phyloP scores from a whole-genome alignment of 2,888 invertebrate genomes.

The Branchipolynoe longqiensis region DNA sequence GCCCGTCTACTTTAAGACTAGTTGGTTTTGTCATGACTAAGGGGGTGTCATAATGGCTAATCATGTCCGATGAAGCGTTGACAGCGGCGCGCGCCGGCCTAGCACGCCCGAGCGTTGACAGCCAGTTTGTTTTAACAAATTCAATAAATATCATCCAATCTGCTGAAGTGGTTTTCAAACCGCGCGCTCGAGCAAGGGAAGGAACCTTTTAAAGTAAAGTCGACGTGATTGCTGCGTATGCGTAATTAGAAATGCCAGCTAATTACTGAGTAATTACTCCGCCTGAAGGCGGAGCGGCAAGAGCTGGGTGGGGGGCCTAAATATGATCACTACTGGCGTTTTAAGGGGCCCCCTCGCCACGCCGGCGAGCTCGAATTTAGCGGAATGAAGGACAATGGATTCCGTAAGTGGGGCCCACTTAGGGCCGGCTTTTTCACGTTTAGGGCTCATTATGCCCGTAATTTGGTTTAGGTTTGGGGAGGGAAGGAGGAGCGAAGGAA shows the following conservation, averaged over 20 bases:
- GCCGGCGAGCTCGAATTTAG: slow-evolving; percentile 31
- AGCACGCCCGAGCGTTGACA: slow-evolving; percentile 40
- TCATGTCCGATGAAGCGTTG: slow-evolving; percentile 12
- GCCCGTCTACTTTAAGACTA: slow-evolving; percentile 6
- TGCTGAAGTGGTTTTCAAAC: slow-evolving; percentile 49
- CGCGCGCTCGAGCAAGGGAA: not conserved
- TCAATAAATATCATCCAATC: slow-evolving; percentile 46
- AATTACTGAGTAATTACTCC: slow-evolving; percentile 31
- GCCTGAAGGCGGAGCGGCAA: not conserved
- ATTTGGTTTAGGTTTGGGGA: slow-evolving; percentile 51
- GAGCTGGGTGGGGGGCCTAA: not conserved
- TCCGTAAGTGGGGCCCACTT: slow-evolving; percentile 43
- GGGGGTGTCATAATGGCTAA: slow-evolving; percentile 44
- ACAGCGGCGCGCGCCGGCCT: slow-evolving; percentile 16
- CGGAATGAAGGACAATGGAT: slow-evolving; percentile 46
- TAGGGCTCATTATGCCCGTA: slow-evolving; percentile 21
- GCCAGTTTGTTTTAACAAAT: slow-evolving; percentile 51
- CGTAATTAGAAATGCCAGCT: slow-evolving; percentile 46
- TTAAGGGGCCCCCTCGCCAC: not conserved
- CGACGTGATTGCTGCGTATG: slow-evolving; percentile 33
- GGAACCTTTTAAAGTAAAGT: slow-evolving; percentile 47
- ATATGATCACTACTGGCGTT: slow-evolving; percentile 51
- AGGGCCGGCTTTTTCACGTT: slow-evolving; percentile 34
- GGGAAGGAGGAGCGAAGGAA: not conserved
- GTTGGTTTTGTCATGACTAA: slow-evolving; percentile 34